These are phyloP conservation scores for Halcyon senegalensis DNA, from an alignment of 2,113 vertebrate species.

Conservation along the genomic window DNA sequence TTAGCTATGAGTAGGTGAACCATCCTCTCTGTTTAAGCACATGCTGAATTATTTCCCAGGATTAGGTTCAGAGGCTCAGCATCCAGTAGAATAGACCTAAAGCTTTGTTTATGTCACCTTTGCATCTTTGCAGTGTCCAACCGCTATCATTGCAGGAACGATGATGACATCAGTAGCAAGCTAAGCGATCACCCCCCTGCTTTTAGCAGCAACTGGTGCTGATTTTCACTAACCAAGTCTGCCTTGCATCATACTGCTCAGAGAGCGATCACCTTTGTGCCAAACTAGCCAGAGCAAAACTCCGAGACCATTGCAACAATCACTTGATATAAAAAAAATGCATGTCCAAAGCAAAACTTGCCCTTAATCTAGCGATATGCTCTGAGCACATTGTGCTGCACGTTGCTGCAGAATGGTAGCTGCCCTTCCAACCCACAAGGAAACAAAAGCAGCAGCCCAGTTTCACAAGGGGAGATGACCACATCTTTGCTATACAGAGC, in stretches of 20 bases:
- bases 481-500: not conserved
- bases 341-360: not conserved
- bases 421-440: not conserved
- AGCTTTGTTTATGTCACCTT: not conserved
- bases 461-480: accelerated
- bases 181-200: not conserved
- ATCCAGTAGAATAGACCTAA: not conserved
- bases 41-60: not conserved
- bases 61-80: not conserved
- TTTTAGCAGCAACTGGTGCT: not conserved
- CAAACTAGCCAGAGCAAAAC: not conserved
- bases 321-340: not conserved
- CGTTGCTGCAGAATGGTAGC: not conserved
- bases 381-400: not conserved
- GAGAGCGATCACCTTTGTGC: not conserved
- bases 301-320: not conserved
- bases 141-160: not conserved
- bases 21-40: not conserved
- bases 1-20: not conserved
- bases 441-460: not conserved
- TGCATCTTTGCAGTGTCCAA: not conserved
- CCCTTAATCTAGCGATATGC: accelerated
- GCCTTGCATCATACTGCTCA: accelerated
- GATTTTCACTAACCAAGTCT: not conserved
- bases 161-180: not conserved